phyloP scores from a whole-genome alignment of 2,888 invertebrate genomes.

The Plagiodera versicolora region DNA sequence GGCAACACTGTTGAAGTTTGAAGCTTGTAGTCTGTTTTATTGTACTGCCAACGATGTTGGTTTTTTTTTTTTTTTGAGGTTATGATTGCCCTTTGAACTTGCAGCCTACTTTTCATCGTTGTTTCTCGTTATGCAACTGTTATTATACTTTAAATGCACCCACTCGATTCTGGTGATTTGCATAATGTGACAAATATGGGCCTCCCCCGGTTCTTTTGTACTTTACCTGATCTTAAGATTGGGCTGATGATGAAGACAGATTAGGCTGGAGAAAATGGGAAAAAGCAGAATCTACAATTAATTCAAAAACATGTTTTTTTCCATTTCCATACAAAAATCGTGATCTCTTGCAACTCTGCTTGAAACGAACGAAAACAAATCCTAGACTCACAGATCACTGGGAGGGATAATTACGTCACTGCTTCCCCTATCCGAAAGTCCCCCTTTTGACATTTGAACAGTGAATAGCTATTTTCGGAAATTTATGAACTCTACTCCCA shows the following conservation, averaged over 20 bases:
- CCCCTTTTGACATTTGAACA: constrained; percentile 14
- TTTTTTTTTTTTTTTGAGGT: no score
- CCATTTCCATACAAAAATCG: no score
- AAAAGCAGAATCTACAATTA: no score
- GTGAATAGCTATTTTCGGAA: constrained; percentile 18
- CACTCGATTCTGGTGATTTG: constrained; percentile 8
- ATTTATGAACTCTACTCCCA: constrained; percentile 11
- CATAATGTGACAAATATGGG: constrained; percentile 2
- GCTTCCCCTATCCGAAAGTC: constrained; percentile 8
- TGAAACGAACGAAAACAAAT: not conserved
- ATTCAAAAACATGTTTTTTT: no score
- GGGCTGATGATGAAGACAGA: not conserved
- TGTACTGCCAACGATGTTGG: not conserved
- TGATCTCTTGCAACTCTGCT: no score
- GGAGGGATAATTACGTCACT: constrained; percentile 16
- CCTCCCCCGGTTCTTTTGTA: not conserved
- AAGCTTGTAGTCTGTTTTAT: no score
- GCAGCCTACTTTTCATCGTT: not conserved
- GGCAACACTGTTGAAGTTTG: no score
- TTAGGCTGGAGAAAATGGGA: not conserved
- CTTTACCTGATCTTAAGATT: not conserved
- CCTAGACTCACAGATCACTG: not conserved
- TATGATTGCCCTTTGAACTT: not conserved
- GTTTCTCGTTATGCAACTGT: not conserved
- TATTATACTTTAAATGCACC: not conserved